phyloP scores from a whole-genome alignment of 2,797 vertebrate genomes.

The Acrossocheilus wenchowensis region DNA sequence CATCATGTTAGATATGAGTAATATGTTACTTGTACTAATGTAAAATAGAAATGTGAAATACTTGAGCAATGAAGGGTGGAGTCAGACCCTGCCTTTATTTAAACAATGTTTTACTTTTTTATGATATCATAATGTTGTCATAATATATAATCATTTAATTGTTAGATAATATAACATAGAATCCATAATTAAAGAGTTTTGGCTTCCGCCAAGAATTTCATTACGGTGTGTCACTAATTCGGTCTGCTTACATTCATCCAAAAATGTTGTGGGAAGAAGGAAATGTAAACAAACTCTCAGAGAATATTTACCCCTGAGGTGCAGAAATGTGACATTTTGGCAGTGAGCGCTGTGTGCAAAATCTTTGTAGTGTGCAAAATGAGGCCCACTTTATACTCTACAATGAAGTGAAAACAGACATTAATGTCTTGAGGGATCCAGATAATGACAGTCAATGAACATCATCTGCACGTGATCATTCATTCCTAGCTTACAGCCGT shows the following conservation, averaged over 20 bases:
- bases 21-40: background rate
- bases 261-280: slow-evolving; percentile 18
- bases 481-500: background rate
- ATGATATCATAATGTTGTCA: background rate
- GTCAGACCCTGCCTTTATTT: background rate
- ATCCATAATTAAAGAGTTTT: background rate
- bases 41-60: background rate
- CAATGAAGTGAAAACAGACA: background rate
- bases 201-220: background rate
- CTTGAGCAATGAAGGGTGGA: background rate
- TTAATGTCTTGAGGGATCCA: slow-evolving; percentile 3
- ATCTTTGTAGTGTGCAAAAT: slow-evolving; percentile 17
- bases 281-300: background rate
- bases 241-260: background rate
- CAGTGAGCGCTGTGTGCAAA: background rate
- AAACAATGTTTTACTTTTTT: background rate
- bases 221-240: background rate
- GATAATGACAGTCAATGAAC: slow-evolving; percentile 1
- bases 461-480: slow-evolving; percentile 4
- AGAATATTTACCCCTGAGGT: slow-evolving; percentile 7
- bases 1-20: background rate
- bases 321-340: slow-evolving; percentile 13
- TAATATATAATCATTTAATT: background rate
- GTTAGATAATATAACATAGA: background rate
- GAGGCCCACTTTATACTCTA: background rate